Base-by-base conservation (phyloP, 2,888 invertebrate genomes). In the Diachrysia chrysitis region DNA sequence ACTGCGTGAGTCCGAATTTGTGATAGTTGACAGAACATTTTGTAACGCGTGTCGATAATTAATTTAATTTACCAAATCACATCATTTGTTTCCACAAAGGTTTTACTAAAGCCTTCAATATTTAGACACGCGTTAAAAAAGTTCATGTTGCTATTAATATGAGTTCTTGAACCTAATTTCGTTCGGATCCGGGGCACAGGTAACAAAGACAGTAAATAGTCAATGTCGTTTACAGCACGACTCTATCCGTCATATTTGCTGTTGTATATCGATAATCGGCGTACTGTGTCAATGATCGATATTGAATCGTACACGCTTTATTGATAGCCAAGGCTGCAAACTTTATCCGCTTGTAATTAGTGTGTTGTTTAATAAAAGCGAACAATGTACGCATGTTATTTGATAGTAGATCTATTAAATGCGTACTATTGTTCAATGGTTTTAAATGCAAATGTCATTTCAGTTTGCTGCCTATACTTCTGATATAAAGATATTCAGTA, bases 201-300 rank as follows among this genome's bases (percentile, higher is more conserved):
- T 81, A 85, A 85, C 87, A 89, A 87, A 92, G 90, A 92, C 90
- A 93, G 90, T 90, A 85, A n/a, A 85, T 74, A 72, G 71, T 80
- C 95, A 94, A 94, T 94, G 94, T 85, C 94, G 83, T 87, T 86
- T 84, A 66, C 59, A 86, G 89, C 94, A 94, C 95, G 95, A 93
- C 81, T 71, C 82, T 83, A 90, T 89, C 89, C 87, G 88, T 89
- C 88, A 87, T 87, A 83, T 88, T 89, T 85, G 84, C 81, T 78
- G 85, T 80, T 84, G 85, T 86, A 81, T 87, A 87, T 89, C 88
- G 90, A 89, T 86, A 88, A 89, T 88, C 81, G 83, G 82, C 86
- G 89, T 83, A 85, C 83, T 79, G 83, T 84, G 87, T 87, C 88
- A 88, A 87, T 87, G 87, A 90, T 90, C 85, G 86, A 86, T 86